Evolutionary conservation across 1,140 invertebrate genomes (phyloP).

Genomic region (Macrocentrus cingulum): DNA sequence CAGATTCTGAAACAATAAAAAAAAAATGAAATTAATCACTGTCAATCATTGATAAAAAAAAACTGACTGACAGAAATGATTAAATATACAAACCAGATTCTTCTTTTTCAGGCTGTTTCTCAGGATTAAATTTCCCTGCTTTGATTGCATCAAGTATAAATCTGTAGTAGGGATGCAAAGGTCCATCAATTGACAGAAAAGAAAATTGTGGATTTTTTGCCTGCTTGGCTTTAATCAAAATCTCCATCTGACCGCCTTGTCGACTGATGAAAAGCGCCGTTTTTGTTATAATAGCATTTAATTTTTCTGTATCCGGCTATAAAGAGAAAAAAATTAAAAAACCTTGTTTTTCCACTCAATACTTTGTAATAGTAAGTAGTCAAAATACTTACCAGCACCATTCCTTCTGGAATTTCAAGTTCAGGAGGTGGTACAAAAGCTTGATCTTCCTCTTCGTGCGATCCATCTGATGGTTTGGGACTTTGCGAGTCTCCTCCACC

Average conservation of each 20-base stretch:
- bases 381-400: slow-evolving; percentile 68
- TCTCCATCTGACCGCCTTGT: slow-evolving; percentile 97
- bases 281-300: slow-evolving; percentile 94
- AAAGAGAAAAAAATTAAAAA: slow-evolving; percentile 37
- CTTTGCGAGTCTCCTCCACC: slow-evolving; percentile 48
- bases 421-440: slow-evolving; percentile 70
- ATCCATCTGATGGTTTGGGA: slow-evolving; percentile 45
- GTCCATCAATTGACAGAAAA: slow-evolving; percentile 86
- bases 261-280: slow-evolving; percentile 91
- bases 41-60: slow-evolving; percentile 7
- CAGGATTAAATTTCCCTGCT: slow-evolving; percentile 73
- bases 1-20: slow-evolving; percentile 52
- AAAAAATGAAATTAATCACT: slow-evolving; percentile 23
- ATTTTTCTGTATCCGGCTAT: slow-evolving; percentile 89
- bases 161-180: slow-evolving; percentile 88
- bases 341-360: not conserved
- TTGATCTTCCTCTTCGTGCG: slow-evolving; percentile 69
- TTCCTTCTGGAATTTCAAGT: slow-evolving; percentile 72
- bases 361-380: slow-evolving; percentile 5
- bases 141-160: slow-evolving; percentile 81
- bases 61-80: slow-evolving; percentile 31
- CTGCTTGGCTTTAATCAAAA: slow-evolving; percentile 96
- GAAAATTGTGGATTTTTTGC: slow-evolving; percentile 89
- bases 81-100: slow-evolving; percentile 55
- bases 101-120: slow-evolving; percentile 60